Conservation (phyloP, 2,888 invertebrate genomes). For the Portevinia maculata region DNA sequence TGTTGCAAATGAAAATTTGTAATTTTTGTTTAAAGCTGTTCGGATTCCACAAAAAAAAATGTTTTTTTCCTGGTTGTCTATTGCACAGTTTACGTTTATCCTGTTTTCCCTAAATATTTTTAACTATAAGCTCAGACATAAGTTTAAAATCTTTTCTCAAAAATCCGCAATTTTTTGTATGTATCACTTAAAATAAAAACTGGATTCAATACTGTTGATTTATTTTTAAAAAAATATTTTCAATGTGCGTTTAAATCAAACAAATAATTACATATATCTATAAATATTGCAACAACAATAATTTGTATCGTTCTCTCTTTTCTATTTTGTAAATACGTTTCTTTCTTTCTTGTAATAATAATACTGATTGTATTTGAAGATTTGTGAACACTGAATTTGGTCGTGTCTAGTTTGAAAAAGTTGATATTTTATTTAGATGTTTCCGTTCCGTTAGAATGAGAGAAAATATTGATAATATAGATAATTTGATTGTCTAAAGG, state of each 20-base stretch:
- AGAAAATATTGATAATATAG: conserved; percentile 35
- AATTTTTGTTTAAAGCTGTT: conserved; percentile 68
- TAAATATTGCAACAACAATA: conserved; percentile 72
- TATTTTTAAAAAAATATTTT: conserved; percentile 30
- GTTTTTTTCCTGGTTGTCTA: conserved; percentile 39
- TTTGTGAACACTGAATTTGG: conserved; percentile 72
- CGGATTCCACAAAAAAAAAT: conserved; percentile 37
- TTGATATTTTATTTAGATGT: conserved; percentile 8
- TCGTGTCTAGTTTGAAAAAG: conserved; percentile 50
- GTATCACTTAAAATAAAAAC: conserved; percentile 12
- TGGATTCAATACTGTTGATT: conserved; percentile 44
- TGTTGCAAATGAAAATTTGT: conserved; percentile 66
- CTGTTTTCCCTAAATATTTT: conserved; percentile 54
- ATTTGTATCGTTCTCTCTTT: conserved; percentile 65
- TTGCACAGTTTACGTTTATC: conserved; percentile 70
- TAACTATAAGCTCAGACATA: conserved; percentile 66
- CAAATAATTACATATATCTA: conserved; percentile 66
- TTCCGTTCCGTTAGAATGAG: conserved; percentile 56
- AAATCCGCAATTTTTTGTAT: conserved; percentile 40
- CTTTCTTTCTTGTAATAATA: conserved; percentile 53
- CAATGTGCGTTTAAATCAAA: conserved; percentile 42
- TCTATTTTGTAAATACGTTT: conserved; percentile 58
- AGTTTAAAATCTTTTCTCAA: conserved; percentile 3
- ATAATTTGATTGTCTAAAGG: conserved; percentile 54
- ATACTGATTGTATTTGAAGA: conserved; percentile 70